These are phyloP conservation scores for Pelecanoides urinatrix DNA, from an alignment of 2,113 vertebrate species.

Conservation along the genomic window DNA sequence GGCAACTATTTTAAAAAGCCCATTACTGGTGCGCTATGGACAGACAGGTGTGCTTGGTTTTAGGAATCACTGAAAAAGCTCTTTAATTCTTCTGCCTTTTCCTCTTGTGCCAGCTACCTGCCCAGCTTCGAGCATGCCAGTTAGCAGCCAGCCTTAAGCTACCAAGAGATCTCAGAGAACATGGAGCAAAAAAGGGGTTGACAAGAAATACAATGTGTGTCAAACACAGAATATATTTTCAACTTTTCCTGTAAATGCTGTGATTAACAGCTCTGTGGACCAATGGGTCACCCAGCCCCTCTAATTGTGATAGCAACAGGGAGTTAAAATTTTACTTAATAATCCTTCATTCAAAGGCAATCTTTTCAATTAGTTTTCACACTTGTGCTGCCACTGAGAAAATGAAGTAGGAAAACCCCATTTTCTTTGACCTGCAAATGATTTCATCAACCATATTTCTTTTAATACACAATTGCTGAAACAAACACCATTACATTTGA, in stretches of 20 bases:
- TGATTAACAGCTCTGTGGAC: not conserved
- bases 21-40: accelerated
- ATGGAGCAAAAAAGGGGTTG: not conserved
- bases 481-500: slow-evolving; percentile 7
- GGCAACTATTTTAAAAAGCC: not conserved
- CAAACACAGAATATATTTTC: not conserved
- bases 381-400: not conserved
- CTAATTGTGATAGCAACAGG: not conserved
- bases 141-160: not conserved
- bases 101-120: not conserved
- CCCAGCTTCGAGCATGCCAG: not conserved
- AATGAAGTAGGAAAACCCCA: not conserved
- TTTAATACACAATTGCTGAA: not conserved
- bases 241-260: not conserved
- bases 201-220: not conserved
- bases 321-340: not conserved
- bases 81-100: not conserved
- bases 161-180: not conserved
- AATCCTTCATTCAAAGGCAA: not conserved
- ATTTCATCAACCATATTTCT: not conserved
- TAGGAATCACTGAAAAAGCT: not conserved
- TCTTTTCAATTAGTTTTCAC: not conserved
- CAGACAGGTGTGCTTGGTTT: not conserved
- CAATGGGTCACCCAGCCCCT: not conserved
- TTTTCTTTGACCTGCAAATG: not conserved